phyloP scores from a whole-genome alignment of 2,888 invertebrate species.

The Neoascia interrupta region DNA sequence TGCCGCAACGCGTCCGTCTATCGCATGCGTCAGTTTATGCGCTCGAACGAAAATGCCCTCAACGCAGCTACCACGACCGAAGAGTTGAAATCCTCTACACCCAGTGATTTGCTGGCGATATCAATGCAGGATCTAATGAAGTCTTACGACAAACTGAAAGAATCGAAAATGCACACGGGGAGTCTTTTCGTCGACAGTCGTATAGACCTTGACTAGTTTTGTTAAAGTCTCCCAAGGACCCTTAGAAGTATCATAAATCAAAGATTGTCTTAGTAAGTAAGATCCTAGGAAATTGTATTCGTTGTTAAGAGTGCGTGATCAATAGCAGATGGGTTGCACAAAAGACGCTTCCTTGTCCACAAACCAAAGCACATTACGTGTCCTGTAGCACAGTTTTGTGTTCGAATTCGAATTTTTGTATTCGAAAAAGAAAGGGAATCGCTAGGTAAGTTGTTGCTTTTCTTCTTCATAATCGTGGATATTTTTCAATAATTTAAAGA shows the following conservation, averaged over 20 bases:
- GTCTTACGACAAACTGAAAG: conserved; percentile 87
- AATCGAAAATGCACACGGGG: conserved; percentile 84
- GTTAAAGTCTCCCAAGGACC: neutral
- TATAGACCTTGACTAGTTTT: conserved; percentile 77
- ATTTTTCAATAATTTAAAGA: too few species aligned
- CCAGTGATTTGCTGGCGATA: conserved; percentile 84
- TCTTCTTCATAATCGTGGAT: too few species aligned
- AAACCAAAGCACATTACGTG: too few species aligned
- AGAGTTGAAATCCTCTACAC: conserved; percentile 18
- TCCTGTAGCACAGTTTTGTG: too few species aligned
- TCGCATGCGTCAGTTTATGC: conserved; percentile 87
- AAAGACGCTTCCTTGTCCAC: too few species aligned
- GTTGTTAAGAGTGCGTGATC: conserved; percentile 20
- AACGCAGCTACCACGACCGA: conserved; percentile 26
- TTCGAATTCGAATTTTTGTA: too few species aligned
- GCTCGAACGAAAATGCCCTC: conserved; percentile 69
- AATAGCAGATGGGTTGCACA: too few species aligned
- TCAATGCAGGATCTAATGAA: conserved; percentile 90
- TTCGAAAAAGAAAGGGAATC: too few species aligned
- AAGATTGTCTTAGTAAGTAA: conserved; percentile 29
- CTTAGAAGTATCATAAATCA: conserved; percentile 12
- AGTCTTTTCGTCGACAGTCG: conserved; percentile 74
- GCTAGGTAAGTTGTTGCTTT: too few species aligned
- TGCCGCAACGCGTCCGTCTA: conserved; percentile 93
- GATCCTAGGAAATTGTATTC: conserved; percentile 8